Evolutionary conservation across 2,888 invertebrate species (phyloP).

Genomic region (Thysanoteuthis rhombus): DNA sequence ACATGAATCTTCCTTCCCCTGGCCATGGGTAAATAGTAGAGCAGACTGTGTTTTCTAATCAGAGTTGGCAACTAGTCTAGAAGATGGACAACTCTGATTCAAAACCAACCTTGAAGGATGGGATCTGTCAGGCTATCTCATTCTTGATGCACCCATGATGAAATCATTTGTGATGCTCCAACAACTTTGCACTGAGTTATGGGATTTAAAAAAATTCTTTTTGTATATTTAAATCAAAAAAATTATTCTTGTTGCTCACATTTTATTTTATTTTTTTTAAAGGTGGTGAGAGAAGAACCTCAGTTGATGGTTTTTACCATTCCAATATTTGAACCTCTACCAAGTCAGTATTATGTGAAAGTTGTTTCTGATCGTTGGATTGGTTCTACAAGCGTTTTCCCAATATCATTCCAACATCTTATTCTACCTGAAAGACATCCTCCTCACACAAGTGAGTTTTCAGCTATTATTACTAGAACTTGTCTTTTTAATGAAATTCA

Average conservation of each 20-base stretch:
- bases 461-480: not conserved
- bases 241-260: not conserved
- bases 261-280: constrained; percentile 49
- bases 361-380: constrained; percentile 89
- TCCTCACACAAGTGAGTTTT: constrained; percentile 81
- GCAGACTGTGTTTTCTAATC: no score
- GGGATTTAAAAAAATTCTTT: no score
- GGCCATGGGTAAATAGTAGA: no score
- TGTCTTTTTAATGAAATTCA: no score
- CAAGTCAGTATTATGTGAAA: constrained; percentile 89
- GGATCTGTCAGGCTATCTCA: no score
- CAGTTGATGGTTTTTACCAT: constrained; percentile 94
- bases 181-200: no score
- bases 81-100: no score
- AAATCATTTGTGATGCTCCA: no score
- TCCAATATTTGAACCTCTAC: constrained; percentile 85
- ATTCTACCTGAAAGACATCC: constrained; percentile 91
- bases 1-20: no score
- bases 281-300: constrained; percentile 79
- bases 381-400: constrained; percentile 71
- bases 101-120: no score
- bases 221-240: not conserved
- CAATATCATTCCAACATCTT: constrained; percentile 81
- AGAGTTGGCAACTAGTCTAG: no score
- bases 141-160: no score